Evolutionary conservation across 2,113 vertebrate species (phyloP).

Genomic region (Chaetops frenatus): DNA sequence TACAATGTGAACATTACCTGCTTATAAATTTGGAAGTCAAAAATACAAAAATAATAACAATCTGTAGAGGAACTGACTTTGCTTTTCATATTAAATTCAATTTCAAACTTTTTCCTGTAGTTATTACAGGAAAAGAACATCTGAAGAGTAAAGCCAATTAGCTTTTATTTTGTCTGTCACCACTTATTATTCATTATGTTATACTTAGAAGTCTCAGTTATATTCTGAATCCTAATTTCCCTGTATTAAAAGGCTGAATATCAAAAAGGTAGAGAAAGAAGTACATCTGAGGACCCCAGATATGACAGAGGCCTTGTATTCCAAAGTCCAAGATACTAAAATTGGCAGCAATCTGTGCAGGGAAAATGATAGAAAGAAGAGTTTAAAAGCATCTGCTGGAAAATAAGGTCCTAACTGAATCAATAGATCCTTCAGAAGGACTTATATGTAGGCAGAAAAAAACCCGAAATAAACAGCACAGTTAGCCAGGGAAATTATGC

Average conservation of each 20-base stretch:
- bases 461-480: fast-evolving
- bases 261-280: neutral
- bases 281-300: neutral
- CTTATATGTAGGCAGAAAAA: neutral
- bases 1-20: neutral
- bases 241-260: neutral
- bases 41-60: neutral
- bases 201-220: slow-evolving; percentile 1
- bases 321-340: neutral
- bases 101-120: neutral
- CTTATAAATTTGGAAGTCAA: neutral
- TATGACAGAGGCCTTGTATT: neutral
- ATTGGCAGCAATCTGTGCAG: neutral
- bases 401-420: neutral
- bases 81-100: neutral
- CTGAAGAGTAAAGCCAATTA: slow-evolving; percentile 11
- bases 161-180: slow-evolving; percentile 30
- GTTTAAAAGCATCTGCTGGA: neutral
- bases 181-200: slow-evolving; percentile 18
- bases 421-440: neutral
- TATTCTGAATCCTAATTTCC: slow-evolving; percentile 26
- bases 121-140: slow-evolving; percentile 6
- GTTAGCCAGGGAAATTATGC: neutral
- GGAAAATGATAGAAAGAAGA: neutral
- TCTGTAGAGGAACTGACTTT: neutral